Percentiles rank a stretch among this genome's conserved stretches.
These are phyloP conservation scores for Xylophagus ater DNA, from an alignment of 2,888 invertebrate genomes.

Conservation along the genomic window DNA sequence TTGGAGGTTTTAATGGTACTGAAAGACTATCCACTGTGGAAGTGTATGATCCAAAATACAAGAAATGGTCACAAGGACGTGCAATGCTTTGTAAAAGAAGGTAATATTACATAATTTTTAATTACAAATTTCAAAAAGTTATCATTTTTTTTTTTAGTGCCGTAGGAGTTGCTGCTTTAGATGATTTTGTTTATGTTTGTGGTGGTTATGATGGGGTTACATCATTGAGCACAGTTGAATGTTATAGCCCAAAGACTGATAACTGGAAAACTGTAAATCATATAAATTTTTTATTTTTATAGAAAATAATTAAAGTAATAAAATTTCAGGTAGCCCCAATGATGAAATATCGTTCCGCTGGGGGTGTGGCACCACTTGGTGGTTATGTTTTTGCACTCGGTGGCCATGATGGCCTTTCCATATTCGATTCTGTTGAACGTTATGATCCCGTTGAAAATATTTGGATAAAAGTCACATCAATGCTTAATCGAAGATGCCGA, in stretches of 20 bases:
- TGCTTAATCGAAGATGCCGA: conserved; percentile 71
- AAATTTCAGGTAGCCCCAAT: conserved; percentile 35
- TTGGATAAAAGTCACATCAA: conserved; percentile 65
- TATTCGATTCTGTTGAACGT: conserved; percentile 75
- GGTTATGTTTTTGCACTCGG: conserved; percentile 72
- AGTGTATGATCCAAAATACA: conserved; percentile 62
- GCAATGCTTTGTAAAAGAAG: conserved; percentile 72
- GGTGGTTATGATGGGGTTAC: conserved; percentile 78
- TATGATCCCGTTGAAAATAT: conserved; percentile 61
- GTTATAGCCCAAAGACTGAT: conserved; percentile 62
- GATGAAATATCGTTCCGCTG: conserved; percentile 49
- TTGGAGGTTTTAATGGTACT: conserved; percentile 75
- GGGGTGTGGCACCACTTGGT: conserved; percentile 53
- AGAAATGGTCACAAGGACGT: conserved; percentile 64
- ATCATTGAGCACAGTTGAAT: conserved; percentile 68
- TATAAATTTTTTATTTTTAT: not conserved
- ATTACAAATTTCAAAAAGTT: not conserved
- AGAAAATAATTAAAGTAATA: not conserved
- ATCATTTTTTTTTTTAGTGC: conserved; percentile 55
- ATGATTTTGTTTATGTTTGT: conserved; percentile 70
- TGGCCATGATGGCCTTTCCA: conserved; percentile 79
- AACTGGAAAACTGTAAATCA: conserved; percentile 57
- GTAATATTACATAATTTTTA: conserved; percentile 33
- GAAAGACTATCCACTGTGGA: conserved; percentile 76
- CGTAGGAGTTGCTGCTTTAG: conserved; percentile 68